Conservation (phyloP, 2,888 invertebrate genomes). For the Tenthredo amoena region DNA sequence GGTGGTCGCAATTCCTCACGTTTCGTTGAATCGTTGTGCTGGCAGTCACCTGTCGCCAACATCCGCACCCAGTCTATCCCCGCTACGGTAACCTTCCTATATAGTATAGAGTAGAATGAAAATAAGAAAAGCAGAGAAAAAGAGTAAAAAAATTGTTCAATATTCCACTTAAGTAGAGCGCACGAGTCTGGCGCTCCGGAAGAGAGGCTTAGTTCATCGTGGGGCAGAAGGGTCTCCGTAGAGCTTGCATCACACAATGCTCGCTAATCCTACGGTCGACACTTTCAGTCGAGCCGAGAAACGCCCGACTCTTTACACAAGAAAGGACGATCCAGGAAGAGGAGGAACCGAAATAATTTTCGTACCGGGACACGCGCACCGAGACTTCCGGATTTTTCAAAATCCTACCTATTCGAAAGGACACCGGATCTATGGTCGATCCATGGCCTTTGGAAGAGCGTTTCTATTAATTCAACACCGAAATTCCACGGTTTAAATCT, state of each 20-base stretch:
- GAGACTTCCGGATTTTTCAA: not conserved
- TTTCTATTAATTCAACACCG: not conserved
- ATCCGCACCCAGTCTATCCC: conserved; percentile 24
- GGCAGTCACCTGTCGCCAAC: conserved; percentile 50
- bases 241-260: conserved; percentile 45
- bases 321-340: conserved; percentile 34
- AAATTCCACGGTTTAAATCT: not conserved
- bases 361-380: not conserved
- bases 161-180: conserved; percentile 39
- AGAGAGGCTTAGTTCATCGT: conserved; percentile 29
- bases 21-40: conserved; percentile 44
- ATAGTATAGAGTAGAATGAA: not conserved
- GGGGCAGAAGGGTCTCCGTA: conserved; percentile 39
- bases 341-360: conserved; percentile 19
- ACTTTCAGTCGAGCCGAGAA: conserved; percentile 25
- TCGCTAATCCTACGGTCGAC: conserved; percentile 47
- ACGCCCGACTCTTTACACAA: not conserved
- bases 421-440: not conserved
- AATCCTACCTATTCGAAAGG: not conserved
- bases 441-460: not conserved
- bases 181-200: conserved; percentile 13
- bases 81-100: not conserved
- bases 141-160: conserved; percentile 22
- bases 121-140: not conserved
- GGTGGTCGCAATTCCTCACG: conserved; percentile 44